phyloP scores from a whole-genome alignment of 2,797 vertebrate genomes.

The Scleropages formosus region DNA sequence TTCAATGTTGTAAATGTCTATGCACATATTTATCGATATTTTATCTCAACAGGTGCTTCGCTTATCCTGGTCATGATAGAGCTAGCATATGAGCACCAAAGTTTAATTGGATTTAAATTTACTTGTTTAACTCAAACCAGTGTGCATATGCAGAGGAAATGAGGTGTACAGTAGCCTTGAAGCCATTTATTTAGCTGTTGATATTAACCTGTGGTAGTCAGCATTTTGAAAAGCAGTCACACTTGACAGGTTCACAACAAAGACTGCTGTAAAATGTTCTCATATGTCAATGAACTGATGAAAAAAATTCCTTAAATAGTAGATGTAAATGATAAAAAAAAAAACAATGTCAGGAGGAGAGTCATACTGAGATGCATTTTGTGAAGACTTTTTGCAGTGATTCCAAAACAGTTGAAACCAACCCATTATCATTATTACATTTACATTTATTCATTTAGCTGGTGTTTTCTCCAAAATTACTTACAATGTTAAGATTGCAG shows the following conservation, averaged over 20 bases:
- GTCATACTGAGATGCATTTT: no score
- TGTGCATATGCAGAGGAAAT: slow-evolving; percentile 13
- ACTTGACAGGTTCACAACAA: neutral
- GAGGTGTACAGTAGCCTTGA: neutral
- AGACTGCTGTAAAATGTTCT: neutral
- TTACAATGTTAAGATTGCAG: no score
- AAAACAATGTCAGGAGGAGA: no score
- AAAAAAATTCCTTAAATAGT: neutral
- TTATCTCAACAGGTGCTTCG: no score
- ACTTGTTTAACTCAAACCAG: neutral
- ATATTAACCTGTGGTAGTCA: neutral
- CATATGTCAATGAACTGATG: neutral
- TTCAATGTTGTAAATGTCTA: no score
- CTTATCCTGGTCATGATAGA: slow-evolving; percentile 6
- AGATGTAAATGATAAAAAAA: neutral
- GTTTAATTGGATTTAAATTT: slow-evolving; percentile 7
- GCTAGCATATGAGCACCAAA: no score
- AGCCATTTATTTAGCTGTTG: neutral
- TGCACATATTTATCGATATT: no score
- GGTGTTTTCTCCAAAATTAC: no score
- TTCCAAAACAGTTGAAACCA: no score
- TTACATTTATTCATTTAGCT: no score
- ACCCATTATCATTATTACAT: no score
- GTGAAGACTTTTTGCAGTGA: no score
- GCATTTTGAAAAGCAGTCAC: neutral